Evolutionary conservation across 2,797 vertebrate species (phyloP).

Genomic region (Selene dorsalis): DNA sequence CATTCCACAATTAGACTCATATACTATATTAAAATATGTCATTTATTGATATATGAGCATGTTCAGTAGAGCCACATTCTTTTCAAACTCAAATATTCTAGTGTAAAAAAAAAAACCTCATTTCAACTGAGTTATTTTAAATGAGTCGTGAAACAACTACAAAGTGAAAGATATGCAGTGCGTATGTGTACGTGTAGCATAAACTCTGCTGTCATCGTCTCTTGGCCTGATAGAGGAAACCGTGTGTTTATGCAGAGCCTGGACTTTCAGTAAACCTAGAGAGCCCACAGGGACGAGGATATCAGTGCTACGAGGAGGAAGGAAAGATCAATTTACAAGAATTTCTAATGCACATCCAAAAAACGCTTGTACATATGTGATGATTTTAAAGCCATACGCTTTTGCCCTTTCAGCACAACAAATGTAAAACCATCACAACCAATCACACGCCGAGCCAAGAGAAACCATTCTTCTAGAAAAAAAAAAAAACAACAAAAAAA

Average conservation of each 20-base stretch:
- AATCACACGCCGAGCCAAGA: constrained; percentile 54
- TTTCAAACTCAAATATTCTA: neutral
- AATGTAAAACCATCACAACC: constrained; percentile 63
- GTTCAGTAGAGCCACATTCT: constrained; percentile 59
- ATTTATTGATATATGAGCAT: constrained; percentile 77
- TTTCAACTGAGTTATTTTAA: constrained; percentile 21
- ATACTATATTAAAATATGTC: constrained; percentile 79
- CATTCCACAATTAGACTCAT: constrained; percentile 18
- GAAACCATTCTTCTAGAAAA: constrained; percentile 32
- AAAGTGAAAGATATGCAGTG: constrained; percentile 9
- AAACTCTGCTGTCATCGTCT: constrained; percentile 71
- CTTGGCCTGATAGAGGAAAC: constrained; percentile 77
- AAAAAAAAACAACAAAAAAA: constrained; percentile 1
- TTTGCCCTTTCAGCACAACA: constrained; percentile 42
- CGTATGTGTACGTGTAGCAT: constrained; percentile 9
- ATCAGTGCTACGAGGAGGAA: constrained; percentile 67
- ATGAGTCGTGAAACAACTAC: neutral
- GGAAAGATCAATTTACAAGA: constrained; percentile 76
- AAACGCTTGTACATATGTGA: constrained; percentile 49
- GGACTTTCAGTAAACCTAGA: constrained; percentile 75
- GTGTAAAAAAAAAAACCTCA: constrained; percentile 14
- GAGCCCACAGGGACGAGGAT: constrained; percentile 68
- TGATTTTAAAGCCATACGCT: constrained; percentile 43
- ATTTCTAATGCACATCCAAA: constrained; percentile 66
- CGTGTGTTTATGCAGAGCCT: constrained; percentile 73